Conservation (phyloP, 2,888 invertebrate species). For the Molorchus minor region DNA sequence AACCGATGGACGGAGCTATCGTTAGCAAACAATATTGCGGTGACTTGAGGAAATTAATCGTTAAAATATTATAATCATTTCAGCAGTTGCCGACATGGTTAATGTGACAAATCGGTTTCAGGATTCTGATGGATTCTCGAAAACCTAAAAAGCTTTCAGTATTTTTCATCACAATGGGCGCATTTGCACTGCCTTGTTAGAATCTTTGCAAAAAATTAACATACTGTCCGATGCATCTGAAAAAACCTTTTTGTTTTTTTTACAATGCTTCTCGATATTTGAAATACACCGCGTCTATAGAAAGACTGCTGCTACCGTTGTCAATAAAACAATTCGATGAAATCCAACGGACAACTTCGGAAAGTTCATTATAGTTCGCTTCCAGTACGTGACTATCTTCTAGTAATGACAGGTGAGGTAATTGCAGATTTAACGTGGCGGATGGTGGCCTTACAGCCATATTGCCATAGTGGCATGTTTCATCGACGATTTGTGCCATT, state of each 20-base stretch:
- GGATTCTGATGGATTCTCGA: slow-evolving; percentile 16
- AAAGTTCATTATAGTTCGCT: slow-evolving; percentile 52
- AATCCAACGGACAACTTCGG: slow-evolving; percentile 46
- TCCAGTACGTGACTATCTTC: slow-evolving; percentile 54
- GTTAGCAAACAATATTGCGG: slow-evolving; percentile 62
- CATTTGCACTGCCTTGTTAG: neutral
- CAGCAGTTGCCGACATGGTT: slow-evolving; percentile 54
- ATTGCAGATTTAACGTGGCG: slow-evolving; percentile 55
- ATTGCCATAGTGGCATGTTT: slow-evolving; percentile 44
- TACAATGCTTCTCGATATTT: too few relatives aligned
- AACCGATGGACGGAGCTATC: slow-evolving; percentile 59
- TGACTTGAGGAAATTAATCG: slow-evolving; percentile 63
- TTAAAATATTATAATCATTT: slow-evolving; percentile 63
- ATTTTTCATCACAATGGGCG: slow-evolving; percentile 1
- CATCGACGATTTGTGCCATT: slow-evolving; percentile 36
- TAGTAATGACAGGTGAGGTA: slow-evolving; percentile 55
- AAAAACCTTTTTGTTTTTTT: too few relatives aligned
- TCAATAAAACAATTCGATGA: slow-evolving; percentile 39
- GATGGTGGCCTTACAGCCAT: slow-evolving; percentile 40
- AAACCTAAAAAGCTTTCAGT: slow-evolving; percentile 7
- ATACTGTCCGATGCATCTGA: too few relatives aligned
- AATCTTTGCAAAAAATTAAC: neutral
- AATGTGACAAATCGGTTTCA: slow-evolving; percentile 41
- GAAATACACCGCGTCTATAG: too few relatives aligned
- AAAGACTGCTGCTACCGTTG: slow-evolving; percentile 47